phyloP scores from a whole-genome alignment of 2,113 vertebrate species.

The Burhinus oedicnemus region DNA sequence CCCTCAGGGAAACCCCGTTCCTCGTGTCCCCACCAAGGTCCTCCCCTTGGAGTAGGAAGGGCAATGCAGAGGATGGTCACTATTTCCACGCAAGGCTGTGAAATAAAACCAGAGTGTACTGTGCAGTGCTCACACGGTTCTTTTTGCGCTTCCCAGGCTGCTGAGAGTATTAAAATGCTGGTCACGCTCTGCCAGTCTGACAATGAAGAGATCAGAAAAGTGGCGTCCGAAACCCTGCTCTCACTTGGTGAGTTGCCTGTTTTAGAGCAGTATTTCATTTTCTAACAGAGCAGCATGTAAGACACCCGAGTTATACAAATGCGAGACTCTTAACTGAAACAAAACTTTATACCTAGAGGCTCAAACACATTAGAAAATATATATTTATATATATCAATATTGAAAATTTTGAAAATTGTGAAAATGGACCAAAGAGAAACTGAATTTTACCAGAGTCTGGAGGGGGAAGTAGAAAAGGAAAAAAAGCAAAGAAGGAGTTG shows the following conservation, averaged over 20 bases:
- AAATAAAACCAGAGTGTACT: neutral
- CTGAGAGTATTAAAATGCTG: slow-evolving; percentile 90
- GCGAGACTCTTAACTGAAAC: neutral
- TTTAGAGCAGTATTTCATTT: neutral
- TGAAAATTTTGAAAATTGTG: neutral
- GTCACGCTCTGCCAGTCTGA: slow-evolving; percentile 88
- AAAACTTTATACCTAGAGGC: neutral
- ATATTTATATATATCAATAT: neutral
- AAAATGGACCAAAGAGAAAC: neutral
- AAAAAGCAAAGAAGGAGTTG: neutral
- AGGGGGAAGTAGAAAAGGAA: neutral
- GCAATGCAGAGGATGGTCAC: neutral
- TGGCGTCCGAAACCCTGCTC: slow-evolving; percentile 91
- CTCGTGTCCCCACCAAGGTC: neutral
- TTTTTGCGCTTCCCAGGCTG: slow-evolving; percentile 77
- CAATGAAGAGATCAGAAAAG: slow-evolving; percentile 88
- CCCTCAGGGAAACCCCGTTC: neutral
- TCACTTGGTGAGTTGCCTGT: slow-evolving; percentile 85
- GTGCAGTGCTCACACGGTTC: neutral
- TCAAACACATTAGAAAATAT: neutral
- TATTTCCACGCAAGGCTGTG: neutral
- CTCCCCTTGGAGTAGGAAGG: neutral
- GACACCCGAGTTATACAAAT: neutral
- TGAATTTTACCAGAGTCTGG: neutral
- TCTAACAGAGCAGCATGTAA: neutral